Percentiles rank a stretch among this genome's conserved stretches.
Evolutionary conservation across 2,797 vertebrate species (phyloP).

Genomic region (Hirundo rustica): DNA sequence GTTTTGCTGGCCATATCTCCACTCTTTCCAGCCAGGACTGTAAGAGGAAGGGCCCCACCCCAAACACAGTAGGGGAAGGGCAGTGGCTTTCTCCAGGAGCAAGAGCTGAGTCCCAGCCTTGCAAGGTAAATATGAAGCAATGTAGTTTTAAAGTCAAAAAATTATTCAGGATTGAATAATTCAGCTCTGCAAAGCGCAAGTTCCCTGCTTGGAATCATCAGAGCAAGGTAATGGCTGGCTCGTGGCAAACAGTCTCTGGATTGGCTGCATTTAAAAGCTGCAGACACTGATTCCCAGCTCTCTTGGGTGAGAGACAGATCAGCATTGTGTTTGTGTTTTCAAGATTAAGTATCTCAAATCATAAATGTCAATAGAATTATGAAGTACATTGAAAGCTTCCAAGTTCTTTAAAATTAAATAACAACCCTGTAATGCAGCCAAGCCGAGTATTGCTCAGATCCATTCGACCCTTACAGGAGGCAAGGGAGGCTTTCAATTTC

Average conservation of each 20-base stretch:
- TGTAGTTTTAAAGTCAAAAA: not conserved
- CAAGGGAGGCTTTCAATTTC: conserved; percentile 52
- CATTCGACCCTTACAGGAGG: conserved; percentile 11
- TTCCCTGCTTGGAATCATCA: not conserved
- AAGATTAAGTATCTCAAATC: conserved; percentile 49
- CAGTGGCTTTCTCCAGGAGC: not conserved
- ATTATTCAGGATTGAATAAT: not conserved
- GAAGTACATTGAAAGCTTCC: conserved; percentile 54
- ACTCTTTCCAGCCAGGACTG: not conserved
- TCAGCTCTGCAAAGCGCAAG: not conserved
- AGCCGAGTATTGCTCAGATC: conserved; percentile 17
- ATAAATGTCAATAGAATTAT: conserved; percentile 64
- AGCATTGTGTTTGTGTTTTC: not conserved
- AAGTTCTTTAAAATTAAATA: conserved; percentile 62
- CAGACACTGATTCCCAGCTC: not conserved
- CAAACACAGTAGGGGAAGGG: rapidly evolving
- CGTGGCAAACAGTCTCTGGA: not conserved
- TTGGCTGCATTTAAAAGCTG: not conserved
- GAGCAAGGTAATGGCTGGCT: not conserved
- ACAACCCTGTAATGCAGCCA: conserved; percentile 40
- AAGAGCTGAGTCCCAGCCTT: not conserved
- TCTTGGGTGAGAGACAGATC: conserved; percentile 2
- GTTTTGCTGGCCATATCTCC: not conserved
- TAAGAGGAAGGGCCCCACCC: not conserved
- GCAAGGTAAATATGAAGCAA: not conserved